Evolutionary conservation across 2,888 invertebrate species (phyloP).

Genomic region (Charanyca ferruginea): DNA sequence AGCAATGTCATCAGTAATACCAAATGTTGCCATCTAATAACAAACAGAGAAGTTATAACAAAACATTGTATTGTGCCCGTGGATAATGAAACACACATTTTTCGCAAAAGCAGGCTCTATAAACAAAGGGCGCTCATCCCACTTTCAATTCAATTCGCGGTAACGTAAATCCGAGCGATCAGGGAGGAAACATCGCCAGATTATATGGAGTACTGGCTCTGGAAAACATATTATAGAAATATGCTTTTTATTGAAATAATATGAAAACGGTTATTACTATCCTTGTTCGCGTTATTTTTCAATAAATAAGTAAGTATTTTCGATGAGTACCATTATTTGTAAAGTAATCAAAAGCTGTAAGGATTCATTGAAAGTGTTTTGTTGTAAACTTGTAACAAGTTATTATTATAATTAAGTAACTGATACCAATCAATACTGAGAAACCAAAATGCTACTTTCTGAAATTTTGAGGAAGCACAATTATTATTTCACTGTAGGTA

Average conservation of each 20-base stretch:
- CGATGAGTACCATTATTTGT: constrained; percentile 25
- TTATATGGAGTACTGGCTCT: constrained; percentile 59
- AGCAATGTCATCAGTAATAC: constrained; percentile 8
- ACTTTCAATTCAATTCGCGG: constrained; percentile 77
- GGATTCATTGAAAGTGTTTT: constrained; percentile 13
- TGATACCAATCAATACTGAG: not conserved
- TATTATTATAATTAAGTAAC: not conserved
- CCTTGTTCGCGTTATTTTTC: constrained; percentile 28
- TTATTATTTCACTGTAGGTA: not conserved
- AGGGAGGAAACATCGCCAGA: constrained; percentile 57
- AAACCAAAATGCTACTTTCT: constrained; percentile 13
- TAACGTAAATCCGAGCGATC: constrained; percentile 70
- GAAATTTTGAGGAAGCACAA: not conserved
- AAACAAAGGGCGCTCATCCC: constrained; percentile 76
- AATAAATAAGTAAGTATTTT: constrained; percentile 31
- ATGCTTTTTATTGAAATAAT: constrained; percentile 31
- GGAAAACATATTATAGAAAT: constrained; percentile 50
- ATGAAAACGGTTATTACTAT: constrained; percentile 41
- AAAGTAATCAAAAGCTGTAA: constrained; percentile 31
- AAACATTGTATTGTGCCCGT: constrained; percentile 35
- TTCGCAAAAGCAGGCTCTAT: constrained; percentile 69
- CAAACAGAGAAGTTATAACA: constrained; percentile 28
- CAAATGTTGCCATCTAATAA: constrained; percentile 19
- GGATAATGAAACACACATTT: constrained; percentile 57
- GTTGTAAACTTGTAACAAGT: constrained; percentile 10